Base-by-base conservation (phyloP, 2,888 invertebrate species). In the Myopa tessellatipennis region DNA sequence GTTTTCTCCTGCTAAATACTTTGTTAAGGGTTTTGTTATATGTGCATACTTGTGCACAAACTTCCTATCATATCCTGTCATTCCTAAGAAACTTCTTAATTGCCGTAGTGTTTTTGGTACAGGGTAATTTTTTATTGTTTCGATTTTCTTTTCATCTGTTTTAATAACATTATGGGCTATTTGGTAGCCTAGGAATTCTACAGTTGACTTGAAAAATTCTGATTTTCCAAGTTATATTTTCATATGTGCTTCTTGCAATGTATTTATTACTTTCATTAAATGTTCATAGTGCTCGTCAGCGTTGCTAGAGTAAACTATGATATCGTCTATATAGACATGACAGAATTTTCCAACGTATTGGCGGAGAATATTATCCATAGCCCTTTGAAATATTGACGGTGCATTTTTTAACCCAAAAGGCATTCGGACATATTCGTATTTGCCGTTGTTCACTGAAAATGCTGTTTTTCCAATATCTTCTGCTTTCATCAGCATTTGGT, bases 161-260 rank as follows among this genome's bases (percentile, higher is more conserved):
- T 77, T 78, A n/a, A 81, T 81, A 3, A 76, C 78, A 34, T 79
- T 78, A 52, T 77, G n/a, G 45, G 45, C 71, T 34, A 81, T 69
- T 38, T 76, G n/a, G 45, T 79, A 80, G 36, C 80, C 80, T 67
- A 82, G 78, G 79, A 80, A 81, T 78, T 82, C 80, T 10, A 83
- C 80, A 40, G 80, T 74, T 74, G 58, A 52, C 36, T 78, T 34
- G 65, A 71, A 79, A 76, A 83, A 81, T 72, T 80, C 69, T 3
- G 80, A 81, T 80, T 83, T 84, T 18, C 81, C 80, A 60, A 80
- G 50, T 8, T 81, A 81, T 16, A 83, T 81, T 77, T 82, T 82
- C 80, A 83, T 81, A 52, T 83, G 78, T 7, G 80, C 75, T 1
- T 80, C 26, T 72, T 61, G 34, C 2, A 80, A 63, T 61, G 55